phyloP scores from a whole-genome alignment of 2,113 vertebrate species.

The Scatophagus argus region DNA sequence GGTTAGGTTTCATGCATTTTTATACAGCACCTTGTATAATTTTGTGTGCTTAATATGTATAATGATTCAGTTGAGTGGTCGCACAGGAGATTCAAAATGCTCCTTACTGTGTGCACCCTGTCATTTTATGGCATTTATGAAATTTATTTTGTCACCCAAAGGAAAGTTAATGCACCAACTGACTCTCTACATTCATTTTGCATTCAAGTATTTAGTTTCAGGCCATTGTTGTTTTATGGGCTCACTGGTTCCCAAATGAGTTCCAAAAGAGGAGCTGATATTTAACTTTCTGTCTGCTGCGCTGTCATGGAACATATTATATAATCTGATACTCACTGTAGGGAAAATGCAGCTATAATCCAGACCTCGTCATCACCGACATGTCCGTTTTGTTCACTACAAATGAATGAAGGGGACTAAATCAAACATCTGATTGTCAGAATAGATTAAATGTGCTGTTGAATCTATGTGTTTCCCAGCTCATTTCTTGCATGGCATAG shows the following conservation, averaged over 20 bases:
- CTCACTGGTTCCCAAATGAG: neutral
- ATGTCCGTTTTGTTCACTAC: neutral
- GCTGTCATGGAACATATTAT: neutral
- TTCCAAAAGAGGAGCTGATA: neutral
- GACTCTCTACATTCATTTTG: neutral
- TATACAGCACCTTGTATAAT: neutral
- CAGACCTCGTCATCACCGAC: neutral
- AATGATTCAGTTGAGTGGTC: neutral
- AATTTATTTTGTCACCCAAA: neutral
- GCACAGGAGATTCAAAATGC: neutral
- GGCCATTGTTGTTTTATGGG: neutral
- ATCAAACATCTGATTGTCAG: neutral
- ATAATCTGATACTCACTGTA: slow-evolving; percentile 10
- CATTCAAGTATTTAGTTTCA: neutral
- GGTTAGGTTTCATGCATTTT: neutral
- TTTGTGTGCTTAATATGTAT: neutral
- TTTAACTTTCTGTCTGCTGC: slow-evolving; percentile 4
- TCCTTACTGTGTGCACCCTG: neutral
- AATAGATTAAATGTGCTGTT: neutral
- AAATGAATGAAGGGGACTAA: neutral
- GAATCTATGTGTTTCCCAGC: neutral
- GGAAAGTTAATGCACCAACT: slow-evolving; percentile 4
- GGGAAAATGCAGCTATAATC: neutral
- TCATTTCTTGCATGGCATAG: neutral
- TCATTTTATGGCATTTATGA: neutral